These are phyloP conservation scores for Sminthurinus aureus DNA, from an alignment of 2,888 invertebrate genomes.

Conservation along the genomic window DNA sequence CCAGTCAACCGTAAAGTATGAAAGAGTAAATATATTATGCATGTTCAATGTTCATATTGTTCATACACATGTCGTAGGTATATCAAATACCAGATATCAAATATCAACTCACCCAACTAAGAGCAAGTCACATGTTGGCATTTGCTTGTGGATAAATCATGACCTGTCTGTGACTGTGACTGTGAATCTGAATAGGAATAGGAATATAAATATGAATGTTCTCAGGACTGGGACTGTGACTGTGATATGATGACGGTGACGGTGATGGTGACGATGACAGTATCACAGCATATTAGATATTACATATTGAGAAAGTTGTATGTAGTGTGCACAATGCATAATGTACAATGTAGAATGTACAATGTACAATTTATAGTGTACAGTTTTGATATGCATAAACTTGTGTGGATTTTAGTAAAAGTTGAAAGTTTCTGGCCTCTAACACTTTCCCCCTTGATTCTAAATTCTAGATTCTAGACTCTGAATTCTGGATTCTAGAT, in stretches of 20 bases:
- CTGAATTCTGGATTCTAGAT: neutral
- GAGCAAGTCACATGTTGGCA: neutral
- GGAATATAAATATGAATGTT: too few species aligned
- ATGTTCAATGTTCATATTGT: neutral
- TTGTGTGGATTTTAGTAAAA: neutral
- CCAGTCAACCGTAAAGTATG: conserved; percentile 31
- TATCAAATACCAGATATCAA: too few species aligned
- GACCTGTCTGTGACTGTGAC: neutral
- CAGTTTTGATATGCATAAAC: neutral
- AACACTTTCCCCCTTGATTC: neutral
- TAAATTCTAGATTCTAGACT: neutral
- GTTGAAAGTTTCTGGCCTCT: conserved; percentile 5
- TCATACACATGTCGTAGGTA: neutral
- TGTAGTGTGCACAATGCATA: neutral
- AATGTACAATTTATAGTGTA: too few species aligned
- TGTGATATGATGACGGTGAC: too few species aligned
- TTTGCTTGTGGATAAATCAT: neutral
- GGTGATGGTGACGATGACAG: too few species aligned
- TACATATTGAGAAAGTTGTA: neutral
- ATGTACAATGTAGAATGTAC: too few species aligned
- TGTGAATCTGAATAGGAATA: neutral
- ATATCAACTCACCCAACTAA: too few species aligned
- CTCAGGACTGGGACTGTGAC: too few species aligned
- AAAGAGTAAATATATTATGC: conserved; percentile 31
- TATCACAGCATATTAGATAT: too few species aligned